Conservation (phyloP, 2,888 invertebrate species). For the Emmelina monodactyla region DNA sequence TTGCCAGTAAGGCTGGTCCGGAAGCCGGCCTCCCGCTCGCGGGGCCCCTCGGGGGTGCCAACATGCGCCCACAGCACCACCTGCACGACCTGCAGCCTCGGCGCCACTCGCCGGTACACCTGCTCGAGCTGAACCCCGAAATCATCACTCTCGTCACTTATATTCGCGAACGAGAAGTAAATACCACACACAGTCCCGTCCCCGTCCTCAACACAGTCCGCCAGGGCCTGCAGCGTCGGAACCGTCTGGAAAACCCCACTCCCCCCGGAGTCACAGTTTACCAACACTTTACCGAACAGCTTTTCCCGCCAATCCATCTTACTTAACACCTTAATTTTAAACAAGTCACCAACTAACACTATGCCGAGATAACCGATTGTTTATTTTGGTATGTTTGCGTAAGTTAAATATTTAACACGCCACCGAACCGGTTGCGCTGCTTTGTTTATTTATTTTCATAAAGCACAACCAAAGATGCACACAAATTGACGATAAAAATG, state of each 20-base stretch:
- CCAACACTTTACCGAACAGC: constrained; percentile 64
- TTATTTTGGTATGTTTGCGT: too few relatives aligned
- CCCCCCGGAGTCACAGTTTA: constrained; percentile 54
- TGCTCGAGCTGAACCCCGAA: constrained; percentile 70
- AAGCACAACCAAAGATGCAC: background rate
- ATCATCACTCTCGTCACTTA: constrained; percentile 73
- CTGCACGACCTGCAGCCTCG: constrained; percentile 70
- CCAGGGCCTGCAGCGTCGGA: constrained; percentile 48
- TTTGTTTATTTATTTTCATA: background rate
- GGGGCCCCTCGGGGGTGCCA: constrained; percentile 65
- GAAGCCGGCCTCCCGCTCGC: constrained; percentile 72
- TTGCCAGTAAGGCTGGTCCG: constrained; percentile 68
- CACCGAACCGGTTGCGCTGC: background rate
- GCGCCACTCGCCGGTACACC: constrained; percentile 57
- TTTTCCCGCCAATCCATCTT: constrained; percentile 69
- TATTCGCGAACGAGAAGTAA: constrained; percentile 76
- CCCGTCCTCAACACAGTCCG: constrained; percentile 52
- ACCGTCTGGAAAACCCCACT: constrained; percentile 53
- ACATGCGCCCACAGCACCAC: constrained; percentile 73
- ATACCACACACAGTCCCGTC: constrained; percentile 67
- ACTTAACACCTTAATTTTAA: background rate
- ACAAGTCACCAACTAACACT: too few relatives aligned
- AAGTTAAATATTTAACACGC: background rate
- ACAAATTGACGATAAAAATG: too few relatives aligned
- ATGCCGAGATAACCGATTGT: too few relatives aligned